Conservation (phyloP, 1,140 invertebrate genomes). For the Octopus bimaculoides region DNA sequence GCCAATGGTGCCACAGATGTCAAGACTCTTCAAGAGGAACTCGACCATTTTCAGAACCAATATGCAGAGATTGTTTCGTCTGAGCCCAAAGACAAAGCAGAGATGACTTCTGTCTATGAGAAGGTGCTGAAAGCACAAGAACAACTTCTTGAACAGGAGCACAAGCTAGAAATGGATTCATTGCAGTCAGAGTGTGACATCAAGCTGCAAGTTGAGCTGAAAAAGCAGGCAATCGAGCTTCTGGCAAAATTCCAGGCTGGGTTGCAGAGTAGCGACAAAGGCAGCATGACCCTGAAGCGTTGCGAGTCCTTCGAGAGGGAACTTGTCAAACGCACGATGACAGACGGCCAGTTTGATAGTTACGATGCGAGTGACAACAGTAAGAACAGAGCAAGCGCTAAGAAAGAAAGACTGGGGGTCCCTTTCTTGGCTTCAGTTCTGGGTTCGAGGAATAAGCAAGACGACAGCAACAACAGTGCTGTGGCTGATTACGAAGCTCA, state of each 20-base stretch:
- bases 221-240: conserved; percentile 35
- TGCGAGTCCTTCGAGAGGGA: neutral
- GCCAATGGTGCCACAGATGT: neutral
- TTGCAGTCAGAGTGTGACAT: conserved; percentile 43
- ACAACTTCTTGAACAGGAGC: conserved; percentile 40
- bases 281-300: neutral
- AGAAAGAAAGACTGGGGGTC: conserved; percentile 25
- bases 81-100: conserved; percentile 30
- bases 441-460: neutral
- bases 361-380: conserved; percentile 16
- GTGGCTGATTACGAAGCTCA: conserved; percentile 27
- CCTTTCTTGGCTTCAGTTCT: neutral
- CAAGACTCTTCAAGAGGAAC: conserved; percentile 1
- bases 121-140: neutral
- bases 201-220: conserved; percentile 41
- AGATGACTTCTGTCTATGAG: neutral
- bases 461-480: conserved; percentile 8
- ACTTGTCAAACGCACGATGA: neutral
- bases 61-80: conserved; percentile 24
- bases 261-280: neutral
- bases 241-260: neutral
- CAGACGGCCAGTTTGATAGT: neutral
- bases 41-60: conserved; percentile 22
- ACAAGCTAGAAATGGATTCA: conserved; percentile 33
- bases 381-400: conserved; percentile 1